Conservation (phyloP, 2,797 vertebrate genomes). For the Capromys pilorides region DNA sequence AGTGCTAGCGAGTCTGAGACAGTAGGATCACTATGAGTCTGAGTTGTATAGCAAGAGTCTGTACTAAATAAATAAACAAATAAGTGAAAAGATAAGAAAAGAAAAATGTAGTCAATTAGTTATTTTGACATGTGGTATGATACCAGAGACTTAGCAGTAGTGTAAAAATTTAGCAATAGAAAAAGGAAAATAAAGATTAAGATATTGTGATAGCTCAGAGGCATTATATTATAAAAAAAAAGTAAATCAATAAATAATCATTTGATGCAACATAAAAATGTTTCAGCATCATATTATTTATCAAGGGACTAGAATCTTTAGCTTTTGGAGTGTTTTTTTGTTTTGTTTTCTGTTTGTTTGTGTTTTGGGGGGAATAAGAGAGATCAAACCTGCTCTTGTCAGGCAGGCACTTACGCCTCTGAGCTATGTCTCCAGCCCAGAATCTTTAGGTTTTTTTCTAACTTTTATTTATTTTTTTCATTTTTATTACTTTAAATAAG, state of each 20-base stretch:
- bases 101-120: background rate
- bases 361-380: too few relatives aligned
- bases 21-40: too few relatives aligned
- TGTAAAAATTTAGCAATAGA: conserved; percentile 3
- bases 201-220: conserved; percentile 57
- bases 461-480: too few relatives aligned
- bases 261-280: conserved; percentile 52
- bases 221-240: conserved; percentile 53
- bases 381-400: too few relatives aligned
- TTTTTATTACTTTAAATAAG: too few relatives aligned
- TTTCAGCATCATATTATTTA: conserved; percentile 33
- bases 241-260: conserved; percentile 67
- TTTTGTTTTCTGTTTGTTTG: too few relatives aligned
- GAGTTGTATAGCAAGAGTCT: too few relatives aligned
- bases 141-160: background rate
- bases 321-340: conserved; percentile 63
- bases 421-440: too few relatives aligned
- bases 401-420: too few relatives aligned
- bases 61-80: too few relatives aligned
- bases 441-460: background rate
- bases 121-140: background rate
- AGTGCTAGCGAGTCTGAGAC: too few relatives aligned
- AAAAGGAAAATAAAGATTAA: conserved; percentile 62
- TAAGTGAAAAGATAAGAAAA: background rate
- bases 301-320: conserved; percentile 47